Percentiles rank a stretch among this genome's conserved stretches.
Conservation (phyloP, 2,888 invertebrate genomes). For the Hydrotaea cyrtoneurina region DNA sequence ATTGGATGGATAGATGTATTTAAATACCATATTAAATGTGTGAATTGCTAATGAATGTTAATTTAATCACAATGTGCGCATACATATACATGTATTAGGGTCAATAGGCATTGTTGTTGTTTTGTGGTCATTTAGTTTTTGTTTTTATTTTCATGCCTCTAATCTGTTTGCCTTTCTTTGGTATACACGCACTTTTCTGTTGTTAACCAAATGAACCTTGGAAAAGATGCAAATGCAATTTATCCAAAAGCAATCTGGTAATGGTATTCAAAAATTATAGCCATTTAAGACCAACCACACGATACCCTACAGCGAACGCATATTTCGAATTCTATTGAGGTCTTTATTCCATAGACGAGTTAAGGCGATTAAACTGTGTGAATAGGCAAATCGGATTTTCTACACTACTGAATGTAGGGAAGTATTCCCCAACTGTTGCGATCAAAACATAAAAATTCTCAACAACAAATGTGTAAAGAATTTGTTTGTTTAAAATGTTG, state of each 20-base stretch:
- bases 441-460: too few species aligned
- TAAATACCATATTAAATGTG: conserved; percentile 32
- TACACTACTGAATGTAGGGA: too few species aligned
- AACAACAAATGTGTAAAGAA: too few species aligned
- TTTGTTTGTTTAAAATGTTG: too few species aligned
- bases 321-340: background rate
- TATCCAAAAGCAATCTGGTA: background rate
- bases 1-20: conserved; percentile 23
- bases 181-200: background rate
- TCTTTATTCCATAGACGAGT: background rate
- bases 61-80: conserved; percentile 60
- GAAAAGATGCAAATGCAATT: too few species aligned
- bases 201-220: background rate
- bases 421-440: too few species aligned
- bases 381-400: background rate
- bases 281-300: background rate
- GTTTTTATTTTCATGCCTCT: background rate
- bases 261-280: background rate
- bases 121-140: conserved; percentile 27
- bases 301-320: background rate
- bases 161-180: background rate
- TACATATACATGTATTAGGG: conserved; percentile 49
- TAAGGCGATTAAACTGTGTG: background rate
- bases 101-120: conserved; percentile 56
- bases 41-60: conserved; percentile 65